Evolutionary conservation across 2,113 vertebrate genomes (phyloP), one percentile per base, ranked within the genome.

Genomic region (Pseudopodoces humilis): DNA sequence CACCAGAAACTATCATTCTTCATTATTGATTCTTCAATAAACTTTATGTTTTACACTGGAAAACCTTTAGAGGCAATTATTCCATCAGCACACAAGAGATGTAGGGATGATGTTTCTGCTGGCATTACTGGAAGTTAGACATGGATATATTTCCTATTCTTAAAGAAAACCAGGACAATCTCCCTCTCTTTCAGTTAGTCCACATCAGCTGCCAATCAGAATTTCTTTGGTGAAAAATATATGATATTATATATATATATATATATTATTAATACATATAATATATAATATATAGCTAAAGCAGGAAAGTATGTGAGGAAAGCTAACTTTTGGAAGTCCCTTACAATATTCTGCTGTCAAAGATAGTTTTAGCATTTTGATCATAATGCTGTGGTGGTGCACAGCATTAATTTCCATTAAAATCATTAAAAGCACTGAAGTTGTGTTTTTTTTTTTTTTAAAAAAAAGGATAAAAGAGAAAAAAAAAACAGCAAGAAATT

Each of bases 381-480:
- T 64, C 33, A 41, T 43, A 86, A 56, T n/a, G 59, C 22, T 55
- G 39, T 14, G 64, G 68, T 22, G 35, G 14, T 31, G n/a, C 24
- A 56, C 25, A 65, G 25, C 47, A 94, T 41, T 82, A 77, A 94
- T 82, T 70, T 68, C 79, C 88, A 90, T 86, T 88, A 88, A 88
- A 78, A 71, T 56, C 3, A 88, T 71, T 52, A 72, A 88, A 93
- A 41, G 4, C 23, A 68, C 22, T 30, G 19, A 83, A 41, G 9
- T 37, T 37, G 37, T 39, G 8, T 39, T 11, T 39, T 39, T 39
- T 39, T 39, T 39, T 39, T 39, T 39, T 39, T 39, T 39, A 9
- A 39, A 37, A 37, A 37, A 39, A 21, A 55, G 5, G 6, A 24
- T 5, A 53, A n/a, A 75, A 28, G 4, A 35, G 2, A 11, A 20